Percentiles rank a stretch among this genome's conserved stretches.
Conservation (phyloP, 2,113 vertebrate genomes). For the Gavialis gangeticus region DNA sequence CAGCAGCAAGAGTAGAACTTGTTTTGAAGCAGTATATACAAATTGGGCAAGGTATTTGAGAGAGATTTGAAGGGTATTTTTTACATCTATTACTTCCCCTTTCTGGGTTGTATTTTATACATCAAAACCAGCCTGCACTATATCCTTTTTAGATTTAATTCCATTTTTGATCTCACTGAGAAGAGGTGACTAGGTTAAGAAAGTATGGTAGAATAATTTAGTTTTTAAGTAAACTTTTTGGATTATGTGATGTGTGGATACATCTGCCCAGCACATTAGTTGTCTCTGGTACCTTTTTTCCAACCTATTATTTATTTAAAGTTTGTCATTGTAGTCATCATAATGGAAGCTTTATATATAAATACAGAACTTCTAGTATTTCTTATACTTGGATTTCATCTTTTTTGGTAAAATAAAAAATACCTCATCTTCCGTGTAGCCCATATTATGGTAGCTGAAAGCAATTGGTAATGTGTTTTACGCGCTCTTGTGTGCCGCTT, state of each 20-base stretch:
- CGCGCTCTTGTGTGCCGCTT: too few relatives aligned
- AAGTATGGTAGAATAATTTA: not conserved
- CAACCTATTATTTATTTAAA: not conserved
- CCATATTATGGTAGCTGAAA: too few relatives aligned
- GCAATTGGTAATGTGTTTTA: too few relatives aligned
- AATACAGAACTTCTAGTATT: not conserved
- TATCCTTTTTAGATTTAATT: not conserved
- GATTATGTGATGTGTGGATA: fast-evolving
- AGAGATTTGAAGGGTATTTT: not conserved
- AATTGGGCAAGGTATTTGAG: not conserved
- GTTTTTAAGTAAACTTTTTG: not conserved
- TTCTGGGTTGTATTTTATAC: not conserved
- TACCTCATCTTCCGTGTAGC: too few relatives aligned
- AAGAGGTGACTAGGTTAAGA: not conserved
- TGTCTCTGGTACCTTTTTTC: not conserved
- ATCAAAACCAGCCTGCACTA: not conserved
- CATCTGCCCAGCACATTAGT: not conserved
- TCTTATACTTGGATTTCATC: not conserved
- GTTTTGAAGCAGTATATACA: not conserved
- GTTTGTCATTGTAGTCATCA: not conserved
- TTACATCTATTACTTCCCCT: not conserved
- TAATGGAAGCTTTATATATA: not conserved
- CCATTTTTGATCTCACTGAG: not conserved
- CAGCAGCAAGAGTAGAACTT: not conserved
- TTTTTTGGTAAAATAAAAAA: too few relatives aligned